Evolutionary conservation across 2,888 invertebrate genomes (phyloP), one percentile per base, ranked within the genome.

Genomic region (Nudaria mundana): DNA sequence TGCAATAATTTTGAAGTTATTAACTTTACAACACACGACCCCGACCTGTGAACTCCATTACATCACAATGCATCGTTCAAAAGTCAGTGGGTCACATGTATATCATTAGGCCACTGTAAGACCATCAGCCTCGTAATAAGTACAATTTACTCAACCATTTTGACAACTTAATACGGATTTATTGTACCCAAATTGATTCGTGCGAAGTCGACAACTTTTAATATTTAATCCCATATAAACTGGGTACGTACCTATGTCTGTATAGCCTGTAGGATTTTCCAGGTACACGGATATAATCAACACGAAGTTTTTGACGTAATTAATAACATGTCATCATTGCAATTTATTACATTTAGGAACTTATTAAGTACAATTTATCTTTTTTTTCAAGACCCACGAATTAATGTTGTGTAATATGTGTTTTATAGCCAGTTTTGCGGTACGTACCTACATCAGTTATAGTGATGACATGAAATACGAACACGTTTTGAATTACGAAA

Each of bases 401-500:
- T 26, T 28, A 18, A 34, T 39, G 37, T 37, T 40, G 25, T 26
- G 25, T 15, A 41, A 31, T 15, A 29, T 15, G 8, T 23, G 7
- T 42, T 5, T 32, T 48, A 30, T 49, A 48, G 41, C 31, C 48
- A 43, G 12, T 45, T 52, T 44, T 47, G 43, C 25, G 43, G 34
- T 54, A 41, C 31, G 40, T 47, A 44, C 35, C n/a, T 26, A 24
- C 28, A 40, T 31, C 48, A 56, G 45, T 51, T 61, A 24, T 10
- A 53, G 48, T 68, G 67, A 67, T 62, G 63, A 71, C 59, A 70
- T 64, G 47, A 40, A 57, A 55, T 58, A 53, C 58, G 61, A 66
- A 67, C 72, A 63, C 67, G 71, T 71, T 71, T 66, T 42, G 47
- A 48, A 65, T 78, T 76, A 71, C 66, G 68, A 77, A 76, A 79